phyloP scores from a whole-genome alignment of 2,888 invertebrate species.

The Xylota sylvarum region DNA sequence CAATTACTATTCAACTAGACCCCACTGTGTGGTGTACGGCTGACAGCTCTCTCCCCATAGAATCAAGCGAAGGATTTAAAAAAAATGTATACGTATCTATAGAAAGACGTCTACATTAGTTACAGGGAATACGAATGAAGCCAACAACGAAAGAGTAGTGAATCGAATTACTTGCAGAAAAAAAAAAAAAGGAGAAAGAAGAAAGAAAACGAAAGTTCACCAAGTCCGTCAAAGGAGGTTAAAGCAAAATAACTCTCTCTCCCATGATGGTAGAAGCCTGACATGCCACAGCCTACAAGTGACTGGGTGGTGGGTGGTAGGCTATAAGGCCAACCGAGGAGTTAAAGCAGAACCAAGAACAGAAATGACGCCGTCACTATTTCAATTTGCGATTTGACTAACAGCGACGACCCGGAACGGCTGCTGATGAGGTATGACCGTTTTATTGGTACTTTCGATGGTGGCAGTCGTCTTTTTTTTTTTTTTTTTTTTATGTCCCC shows the following conservation, averaged over 20 bases:
- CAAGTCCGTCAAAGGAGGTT: slow-evolving; percentile 1
- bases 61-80: slow-evolving; percentile 7
- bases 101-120: slow-evolving; percentile 31
- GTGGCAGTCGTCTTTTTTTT: slow-evolving; percentile 18
- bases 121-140: slow-evolving; percentile 30
- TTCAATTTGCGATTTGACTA: slow-evolving; percentile 62
- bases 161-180: slow-evolving; percentile 6
- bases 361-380: slow-evolving; percentile 44
- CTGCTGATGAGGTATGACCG: slow-evolving; percentile 57
- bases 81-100: not conserved
- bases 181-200: slow-evolving; percentile 15
- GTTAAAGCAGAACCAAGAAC: slow-evolving; percentile 32
- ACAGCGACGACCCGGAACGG: slow-evolving; percentile 40
- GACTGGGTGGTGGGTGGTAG: not conserved
- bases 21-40: not conserved
- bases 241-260: not conserved
- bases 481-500: slow-evolving; percentile 3
- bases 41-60: not conserved
- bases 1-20: not conserved
- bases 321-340: slow-evolving; percentile 9
- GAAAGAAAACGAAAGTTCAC: too few relatives aligned
- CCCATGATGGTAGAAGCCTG: not conserved
- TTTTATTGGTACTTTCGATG: slow-evolving; percentile 48
- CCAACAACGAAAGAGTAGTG: slow-evolving; percentile 8
- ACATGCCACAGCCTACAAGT: slow-evolving; percentile 1